These are phyloP conservation scores for Bembecia ichneumoniformis DNA, from an alignment of 2,888 invertebrate species.

Conservation along the genomic window DNA sequence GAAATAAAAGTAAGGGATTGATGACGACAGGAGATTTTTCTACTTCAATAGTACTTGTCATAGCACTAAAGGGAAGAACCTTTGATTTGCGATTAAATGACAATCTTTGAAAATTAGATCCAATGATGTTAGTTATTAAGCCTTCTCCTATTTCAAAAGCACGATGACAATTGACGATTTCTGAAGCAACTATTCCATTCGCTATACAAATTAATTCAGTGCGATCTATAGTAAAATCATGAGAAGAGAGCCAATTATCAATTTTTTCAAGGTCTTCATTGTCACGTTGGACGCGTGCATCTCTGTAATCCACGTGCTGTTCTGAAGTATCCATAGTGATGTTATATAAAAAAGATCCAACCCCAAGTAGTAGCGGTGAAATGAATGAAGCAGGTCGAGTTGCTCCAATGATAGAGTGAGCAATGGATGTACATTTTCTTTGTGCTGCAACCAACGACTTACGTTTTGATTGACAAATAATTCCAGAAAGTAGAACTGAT, in stretches of 20 bases:
- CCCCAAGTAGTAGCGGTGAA: not conserved
- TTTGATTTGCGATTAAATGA: not conserved
- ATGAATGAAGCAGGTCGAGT: not conserved
- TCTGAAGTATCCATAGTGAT: not conserved
- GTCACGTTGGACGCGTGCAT: not conserved
- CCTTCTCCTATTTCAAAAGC: not conserved
- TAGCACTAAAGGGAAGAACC: no score
- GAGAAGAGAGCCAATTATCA: not conserved
- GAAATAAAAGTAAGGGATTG: constrained; percentile 5
- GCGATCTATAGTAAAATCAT: not conserved
- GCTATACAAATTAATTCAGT: not conserved
- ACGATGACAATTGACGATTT: not conserved
- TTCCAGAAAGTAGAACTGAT: not conserved
- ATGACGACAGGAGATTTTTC: no score
- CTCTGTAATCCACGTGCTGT: not conserved
- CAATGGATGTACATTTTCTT: not conserved
- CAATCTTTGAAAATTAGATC: not conserved
- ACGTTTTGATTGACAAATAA: not conserved
- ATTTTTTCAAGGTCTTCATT: not conserved
- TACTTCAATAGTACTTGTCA: no score
- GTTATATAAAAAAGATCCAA: constrained; percentile 2
- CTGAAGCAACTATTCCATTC: not conserved
- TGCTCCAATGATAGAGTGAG: not conserved
- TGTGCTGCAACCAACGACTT: not conserved
- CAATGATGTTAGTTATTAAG: not conserved